These are phyloP conservation scores for Cetoscarus ocellatus DNA, from an alignment of 2,797 vertebrate species.

Conservation along the genomic window DNA sequence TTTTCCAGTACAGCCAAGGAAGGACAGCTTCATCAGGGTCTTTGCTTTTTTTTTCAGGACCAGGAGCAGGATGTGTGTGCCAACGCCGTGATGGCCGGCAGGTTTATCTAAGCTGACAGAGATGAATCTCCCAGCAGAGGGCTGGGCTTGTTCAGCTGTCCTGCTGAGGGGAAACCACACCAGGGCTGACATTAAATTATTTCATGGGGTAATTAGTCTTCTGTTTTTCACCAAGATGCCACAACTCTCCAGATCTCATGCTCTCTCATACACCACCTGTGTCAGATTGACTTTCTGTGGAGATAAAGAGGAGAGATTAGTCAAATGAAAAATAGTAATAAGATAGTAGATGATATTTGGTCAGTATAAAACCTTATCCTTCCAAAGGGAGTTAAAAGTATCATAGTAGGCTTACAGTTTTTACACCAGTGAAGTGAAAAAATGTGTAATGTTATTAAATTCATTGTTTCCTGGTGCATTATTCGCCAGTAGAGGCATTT, in stretches of 20 bases:
- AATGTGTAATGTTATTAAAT: no score
- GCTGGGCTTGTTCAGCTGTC: constrained; percentile 87
- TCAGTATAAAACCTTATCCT: not conserved
- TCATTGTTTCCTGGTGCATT: no score
- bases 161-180: constrained; percentile 86
- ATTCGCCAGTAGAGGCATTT: no score
- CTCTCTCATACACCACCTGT: constrained; percentile 33
- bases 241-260: constrained; percentile 49
- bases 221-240: constrained; percentile 79
- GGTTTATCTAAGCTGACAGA: constrained; percentile 92
- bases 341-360: constrained; percentile 13
- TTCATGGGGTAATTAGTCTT: constrained; percentile 84
- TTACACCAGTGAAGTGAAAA: no score
- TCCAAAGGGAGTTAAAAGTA: no score
- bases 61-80: constrained; percentile 81
- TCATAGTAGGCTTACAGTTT: no score
- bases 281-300: constrained; percentile 12
- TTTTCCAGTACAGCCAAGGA: constrained; percentile 49
- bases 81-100: constrained; percentile 87
- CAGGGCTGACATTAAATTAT: constrained; percentile 85
- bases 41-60: constrained; percentile 33
- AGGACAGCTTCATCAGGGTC: constrained; percentile 74
- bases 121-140: constrained; percentile 92
- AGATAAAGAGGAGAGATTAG: constrained; percentile 9
- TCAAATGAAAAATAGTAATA: not conserved